Evolutionary conservation across 1,140 invertebrate genomes (phyloP), one percentile per base, ranked within the genome.

Genomic region (Rhysida immarginata): DNA sequence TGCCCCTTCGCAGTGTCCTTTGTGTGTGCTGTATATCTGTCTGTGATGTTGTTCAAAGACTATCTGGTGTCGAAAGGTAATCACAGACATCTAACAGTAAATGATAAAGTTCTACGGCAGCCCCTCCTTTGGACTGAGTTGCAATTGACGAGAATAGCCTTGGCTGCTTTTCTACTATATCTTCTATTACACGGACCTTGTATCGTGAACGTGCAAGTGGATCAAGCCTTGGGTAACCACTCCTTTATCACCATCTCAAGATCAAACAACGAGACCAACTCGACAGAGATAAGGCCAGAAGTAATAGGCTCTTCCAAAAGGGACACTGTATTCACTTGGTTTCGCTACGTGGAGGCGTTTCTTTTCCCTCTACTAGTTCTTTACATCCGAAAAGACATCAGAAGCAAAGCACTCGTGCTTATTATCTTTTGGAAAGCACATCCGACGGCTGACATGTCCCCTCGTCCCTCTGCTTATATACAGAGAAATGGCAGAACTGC

Each of bases 101-200:
- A n/a, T n/a, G n/a, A n/a, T n/a, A n/a, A 25, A 3, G 8, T 24
- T 24, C 24, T 51, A 13, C 49, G 49, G 5, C 49, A 51, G 24
- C 49, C 49, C 8, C 49, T 51, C 8, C 21, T 51, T 3, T 51
- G 49, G 49, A 14, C 49, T 13, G 49, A 51, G 26, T 5, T 51
- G 49, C 49, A 24, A 11, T 20, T 51, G 3, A 13, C 49, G 8
- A 25, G 21, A 25, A 3, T 51, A 5, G 49, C 49, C 5, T 20
- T 51, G 11, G 49, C 20, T 13, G 11, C 26, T 3, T 51, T 51
- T 26, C 3, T 20, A 11, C 26, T 16, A 3, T 51, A 26, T 25
- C 24, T 51, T 13, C 8, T 51, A 26, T 20, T 51, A 11, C 49
- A 51, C 23, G 24, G 3, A 8, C 49, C 49, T 16, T 3, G 13